Evolutionary conservation across 1,140 invertebrate species (phyloP), one percentile per base, ranked within the genome.

Genomic region (Nebria ingens): DNA sequence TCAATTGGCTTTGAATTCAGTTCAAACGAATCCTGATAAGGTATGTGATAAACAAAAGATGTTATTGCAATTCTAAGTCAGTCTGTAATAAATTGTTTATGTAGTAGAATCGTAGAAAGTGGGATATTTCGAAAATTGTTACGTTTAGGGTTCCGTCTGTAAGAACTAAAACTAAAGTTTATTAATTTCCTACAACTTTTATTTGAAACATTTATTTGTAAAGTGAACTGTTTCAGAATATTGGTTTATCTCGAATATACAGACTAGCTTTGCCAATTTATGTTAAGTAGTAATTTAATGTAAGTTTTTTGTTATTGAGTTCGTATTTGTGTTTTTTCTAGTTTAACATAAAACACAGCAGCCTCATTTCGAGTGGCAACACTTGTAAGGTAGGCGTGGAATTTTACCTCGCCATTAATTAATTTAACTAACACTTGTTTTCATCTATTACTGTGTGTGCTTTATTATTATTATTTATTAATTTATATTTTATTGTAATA

Each of bases 21-120:
- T 97, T 81, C 85, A 86, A 72, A 78, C 83, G 6, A 84, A 96
- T 76, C 91, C 92, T 51, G 91, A 79, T 29, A 92, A 95, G 83
- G 91, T 97, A 73, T 71, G 67, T 62, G 54, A 54, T 42, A 51
- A 19, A 15, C 9, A 20, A n/a, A n/a, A 12, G 12, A 38, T 53
- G 42, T 29, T 52, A 23, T 52, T 45, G 19, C 21, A 12, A 19
- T 15, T 4, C 25, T 29, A 21, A 42, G 25, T 12, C 23, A 51
- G 13, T 11, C 25, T 55, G 50, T 54, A 54, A 17, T 21, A 23
- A 56, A 17, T 59, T 49, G 42, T 34, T 52, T 59, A 51, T 53
- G 21, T 45, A 51, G 53, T 22, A 56, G 42, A 9, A 12, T 42
- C 21, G 25, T 34, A 51, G 20, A 29, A 29, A 55, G 21, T 17